These are phyloP conservation scores for Chrysogorgia sp. DNA, from an alignment of 92 coral and sea anemone species.

Conservation along the genomic window DNA sequence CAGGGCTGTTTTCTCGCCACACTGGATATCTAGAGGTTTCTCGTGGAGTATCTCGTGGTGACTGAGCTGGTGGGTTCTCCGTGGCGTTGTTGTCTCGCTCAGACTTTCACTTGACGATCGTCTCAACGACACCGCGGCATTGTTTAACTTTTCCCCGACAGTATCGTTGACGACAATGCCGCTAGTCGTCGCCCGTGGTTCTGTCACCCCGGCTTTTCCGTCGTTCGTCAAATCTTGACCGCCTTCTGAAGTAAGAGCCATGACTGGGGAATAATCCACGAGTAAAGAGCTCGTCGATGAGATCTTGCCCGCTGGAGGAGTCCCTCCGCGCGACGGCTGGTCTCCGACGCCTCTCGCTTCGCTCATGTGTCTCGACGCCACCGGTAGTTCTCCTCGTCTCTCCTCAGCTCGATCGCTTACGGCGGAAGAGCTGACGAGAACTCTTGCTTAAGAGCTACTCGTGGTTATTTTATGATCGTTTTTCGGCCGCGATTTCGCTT, in stretches of 20 bases:
- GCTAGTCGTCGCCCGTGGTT: background rate
- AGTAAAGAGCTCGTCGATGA: background rate
- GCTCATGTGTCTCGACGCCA: background rate
- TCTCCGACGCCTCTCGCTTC: background rate
- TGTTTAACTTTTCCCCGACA: background rate
- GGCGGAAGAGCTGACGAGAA: background rate
- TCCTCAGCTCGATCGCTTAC: too few relatives aligned
- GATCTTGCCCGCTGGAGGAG: too few relatives aligned
- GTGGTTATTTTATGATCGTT: background rate
- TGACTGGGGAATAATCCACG: background rate
- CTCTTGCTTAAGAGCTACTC: background rate
- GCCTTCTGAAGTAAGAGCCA: background rate
- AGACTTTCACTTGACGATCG: background rate
- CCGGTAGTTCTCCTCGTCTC: background rate
- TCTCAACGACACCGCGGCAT: background rate
- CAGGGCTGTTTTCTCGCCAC: slow-evolving; percentile 94
- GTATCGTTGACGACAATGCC: background rate
- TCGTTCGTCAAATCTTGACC: background rate
- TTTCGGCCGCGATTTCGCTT: background rate
- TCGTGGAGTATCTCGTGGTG: slow-evolving; percentile 58
- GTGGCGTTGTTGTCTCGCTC: background rate
- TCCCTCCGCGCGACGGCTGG: too few relatives aligned
- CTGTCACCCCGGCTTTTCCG: background rate
- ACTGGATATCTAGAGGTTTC: slow-evolving; percentile 94
- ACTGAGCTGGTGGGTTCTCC: background rate